Evolutionary conservation across 2,113 vertebrate genomes (phyloP), one percentile per base, ranked within the genome.

Genomic region (Carassius carassius): DNA sequence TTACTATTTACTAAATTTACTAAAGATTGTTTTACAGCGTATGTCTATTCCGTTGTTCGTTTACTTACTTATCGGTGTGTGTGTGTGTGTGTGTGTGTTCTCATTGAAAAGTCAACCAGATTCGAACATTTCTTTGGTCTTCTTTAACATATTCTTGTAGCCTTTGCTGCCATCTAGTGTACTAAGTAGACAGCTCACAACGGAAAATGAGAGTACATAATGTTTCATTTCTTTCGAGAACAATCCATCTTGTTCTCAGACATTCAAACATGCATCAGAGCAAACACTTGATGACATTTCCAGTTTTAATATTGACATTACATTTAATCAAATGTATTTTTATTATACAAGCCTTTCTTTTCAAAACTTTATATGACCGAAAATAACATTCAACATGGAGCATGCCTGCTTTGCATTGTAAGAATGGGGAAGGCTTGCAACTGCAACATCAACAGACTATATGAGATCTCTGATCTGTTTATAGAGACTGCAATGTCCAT

Each of bases 271-370:
- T 44, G 76, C 69, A 58, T 44, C n/a, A 74, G 65, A 29, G 74
- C 19, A 87, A 87, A 72, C 58, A 63, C 85, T 72, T 82, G 17
- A 44, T 87, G 82, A 90, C 82, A 90, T 85, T 88, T 89, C 75
- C 86, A 89, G 88, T 94, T 94, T 95, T 93, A 94, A 94, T 94
- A 89, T 92, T 91, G 91, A 91, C 92, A 92, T 93, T 91, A 94
- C 92, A 94, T 92, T 93, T 91, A 92, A 88, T 94, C 91, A 92
- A 92, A 94, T 92, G 88, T 85, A 86, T 88, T 82, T 41, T 91
- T 92, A 93, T 93, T 92, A 91, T 91, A 94, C 93, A 94, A 94
- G 94, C 91, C 85, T 89, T 90, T 90, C 75, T 92, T 86, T 92
- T 89, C 91, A 88, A 93, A 92, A 92, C 86, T 92, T 93, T 90